Base-by-base conservation (phyloP, 2,888 invertebrate genomes). In the Diogma glabrata region DNA sequence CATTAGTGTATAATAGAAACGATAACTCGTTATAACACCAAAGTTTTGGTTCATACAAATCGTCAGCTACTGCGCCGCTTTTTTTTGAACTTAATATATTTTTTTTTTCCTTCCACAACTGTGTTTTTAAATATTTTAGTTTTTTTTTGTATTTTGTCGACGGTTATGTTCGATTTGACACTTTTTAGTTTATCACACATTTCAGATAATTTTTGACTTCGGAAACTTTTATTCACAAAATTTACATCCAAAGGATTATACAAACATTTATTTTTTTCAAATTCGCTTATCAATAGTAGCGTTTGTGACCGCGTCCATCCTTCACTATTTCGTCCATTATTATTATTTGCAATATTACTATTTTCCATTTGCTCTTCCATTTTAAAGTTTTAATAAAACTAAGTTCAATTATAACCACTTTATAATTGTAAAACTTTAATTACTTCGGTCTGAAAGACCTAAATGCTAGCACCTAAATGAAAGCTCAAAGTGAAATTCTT, bases 11-110 rank as follows among this genome's bases (percentile, higher is more conserved):
- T 20, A 43, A 22, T n/a, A 43, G 14, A 43, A 22, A 43, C 4
- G 43, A 20, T 43, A 43, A 3, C 10, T 43, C 43, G 3, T 20
- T 22, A 14, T 22, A 43, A 8, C 43, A 43, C 43, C 43, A 43
- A 43, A 43, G 43, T 43, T 3, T 43, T 14, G 43, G 43, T 22
- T 43, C n/a, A 10, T 38, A 38, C n/a, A n/a, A n/a, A n/a, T n/a
- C n/a, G 23, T 43, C 22, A 22, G 43, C 6, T 43, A 1, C 4
- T 33, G 33, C 33, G 33, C 33, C 10, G 33, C 33, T 33, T 33
- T 33, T 33, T 33, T 33, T 33, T 33, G 33, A 33, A 33, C 10
- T 33, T 33, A 33, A 33, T 33, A 33, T 33, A 33, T 33, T 7
- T 33, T 3, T 43, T n/a, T 20, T 22, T 22, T 22, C 22, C 22